A percentile compares a stretch with the other conserved stretches of the same genome.
Conservation (phyloP, 2,888 invertebrate genomes). For the Tribolium freemani region DNA sequence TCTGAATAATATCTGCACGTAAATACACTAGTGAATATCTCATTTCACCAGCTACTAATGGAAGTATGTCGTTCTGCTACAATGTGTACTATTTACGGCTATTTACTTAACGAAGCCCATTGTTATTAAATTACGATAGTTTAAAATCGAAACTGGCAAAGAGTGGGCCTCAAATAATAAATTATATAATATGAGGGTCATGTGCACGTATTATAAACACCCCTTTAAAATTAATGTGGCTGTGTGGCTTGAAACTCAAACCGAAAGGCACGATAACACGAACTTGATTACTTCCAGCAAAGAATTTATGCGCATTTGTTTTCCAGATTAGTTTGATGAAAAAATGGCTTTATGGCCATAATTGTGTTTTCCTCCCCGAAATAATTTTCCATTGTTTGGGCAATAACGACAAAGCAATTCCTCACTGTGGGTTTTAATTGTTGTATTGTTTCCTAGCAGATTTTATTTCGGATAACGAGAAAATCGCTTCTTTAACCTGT, state of each 20-base stretch:
- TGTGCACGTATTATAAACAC: constrained; percentile 14
- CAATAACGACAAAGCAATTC: constrained; percentile 11
- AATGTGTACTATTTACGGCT: background rate
- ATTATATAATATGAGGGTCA: constrained; percentile 4
- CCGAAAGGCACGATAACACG: constrained; percentile 24
- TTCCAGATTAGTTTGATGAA: constrained; percentile 32
- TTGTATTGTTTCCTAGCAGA: background rate
- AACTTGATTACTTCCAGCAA: constrained; percentile 13
- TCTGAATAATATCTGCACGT: background rate
- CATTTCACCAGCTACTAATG: background rate
- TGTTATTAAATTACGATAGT: background rate
- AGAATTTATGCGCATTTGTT: constrained; percentile 34
- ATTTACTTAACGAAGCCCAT: background rate
- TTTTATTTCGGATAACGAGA: background rate
- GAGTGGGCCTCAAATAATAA: background rate
- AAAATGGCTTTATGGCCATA: constrained; percentile 31
- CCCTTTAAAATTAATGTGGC: constrained; percentile 14
- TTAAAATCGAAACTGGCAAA: no score
- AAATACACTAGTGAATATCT: background rate
- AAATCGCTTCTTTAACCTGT: background rate
- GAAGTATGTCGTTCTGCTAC: background rate
- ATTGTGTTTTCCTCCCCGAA: constrained; percentile 26
- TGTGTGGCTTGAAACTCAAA: constrained; percentile 27
- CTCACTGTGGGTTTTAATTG: constrained; percentile 6
- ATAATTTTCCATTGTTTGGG: constrained; percentile 15